Evolutionary conservation across 2,888 invertebrate genomes (phyloP), one percentile per base, ranked within the genome.

Genomic region (Lasioglossum lativentre): DNA sequence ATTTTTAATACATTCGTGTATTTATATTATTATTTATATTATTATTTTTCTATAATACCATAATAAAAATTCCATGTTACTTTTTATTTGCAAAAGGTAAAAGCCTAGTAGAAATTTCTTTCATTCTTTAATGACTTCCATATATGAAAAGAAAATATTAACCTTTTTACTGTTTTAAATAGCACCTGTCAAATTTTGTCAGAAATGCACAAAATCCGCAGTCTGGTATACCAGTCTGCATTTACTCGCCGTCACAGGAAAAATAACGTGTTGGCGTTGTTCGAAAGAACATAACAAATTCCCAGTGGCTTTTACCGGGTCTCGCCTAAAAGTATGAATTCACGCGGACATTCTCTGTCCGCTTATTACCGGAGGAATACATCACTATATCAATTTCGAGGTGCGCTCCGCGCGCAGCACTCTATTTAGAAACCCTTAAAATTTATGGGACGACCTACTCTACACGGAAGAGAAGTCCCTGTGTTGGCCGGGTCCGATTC

Each of bases 361-460:
- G 30, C 30, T 63, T 63, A 63, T 63, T 63, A 63, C 63, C 56
- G 19, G 30, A 30, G 63, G 63, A 63, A 63, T 30, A 30, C 63
- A 63, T 63, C 63, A 34, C 30, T 63, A 68, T 68, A 68, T 68
- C 68, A 68, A 68, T 68, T 68, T 38, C 38, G 68, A 23, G 34
- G 68, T 38, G 23, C 68, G 23, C 10, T 34, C 4, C 23, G 63
- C 47, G 40, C 23, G 4, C 63, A n/a, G 38, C 70, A 70, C 40
- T 70, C 40, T 70, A 72, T 30, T 73, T 73, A 76, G 45, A 59
- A 73, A 66, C 23, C 23, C 73, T 56, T 59, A 68, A 83, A 74
- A 45, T 74, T 74, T 14, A 70, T 47, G 76, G 23, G 34, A 42
- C 34, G n/a, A 27, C 14, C 47, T 10, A 34, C 59, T 77, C 70